phyloP scores from a whole-genome alignment of 2,113 vertebrate genomes.

The Dascyllus trimaculatus region DNA sequence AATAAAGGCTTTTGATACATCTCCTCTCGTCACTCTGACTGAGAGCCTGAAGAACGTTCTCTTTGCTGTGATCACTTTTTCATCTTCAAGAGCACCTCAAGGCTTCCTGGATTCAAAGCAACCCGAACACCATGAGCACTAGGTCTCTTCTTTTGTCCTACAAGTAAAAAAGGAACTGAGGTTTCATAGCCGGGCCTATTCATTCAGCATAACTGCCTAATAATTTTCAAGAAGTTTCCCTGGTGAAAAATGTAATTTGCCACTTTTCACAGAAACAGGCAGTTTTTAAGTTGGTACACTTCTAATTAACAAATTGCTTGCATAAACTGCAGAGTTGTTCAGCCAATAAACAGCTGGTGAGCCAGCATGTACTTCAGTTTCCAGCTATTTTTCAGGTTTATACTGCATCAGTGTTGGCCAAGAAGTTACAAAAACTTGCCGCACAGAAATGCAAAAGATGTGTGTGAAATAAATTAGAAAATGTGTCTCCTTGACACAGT shows the following conservation, averaged over 20 bases:
- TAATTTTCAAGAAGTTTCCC: not conserved
- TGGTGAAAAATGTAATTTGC: not conserved
- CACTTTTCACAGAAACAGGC: conserved; percentile 4
- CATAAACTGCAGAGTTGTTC: conserved; percentile 2
- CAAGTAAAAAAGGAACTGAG: conserved; percentile 12
- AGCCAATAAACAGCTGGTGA: not conserved
- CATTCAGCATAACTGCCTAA: conserved; percentile 18
- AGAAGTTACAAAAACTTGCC: too few species aligned
- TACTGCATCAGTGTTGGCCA: too few species aligned
- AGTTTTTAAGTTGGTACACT: not conserved
- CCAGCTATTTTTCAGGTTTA: too few species aligned
- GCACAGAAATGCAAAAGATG: too few species aligned
- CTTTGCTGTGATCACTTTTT: conserved; percentile 36
- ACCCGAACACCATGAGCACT: not conserved
- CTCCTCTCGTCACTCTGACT: conserved; percentile 1
- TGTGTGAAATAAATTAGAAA: too few species aligned
- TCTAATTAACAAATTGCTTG: conserved; percentile 13
- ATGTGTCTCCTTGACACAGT: too few species aligned
- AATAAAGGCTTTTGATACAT: not conserved
- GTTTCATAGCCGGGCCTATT: conserved; percentile 1
- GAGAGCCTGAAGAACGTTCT: conserved; percentile 22
- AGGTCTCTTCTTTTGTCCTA: conserved; percentile 16
- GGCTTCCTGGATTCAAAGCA: conserved; percentile 24
- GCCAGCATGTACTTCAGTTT: not conserved
- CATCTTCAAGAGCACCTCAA: conserved; percentile 34